These are phyloP conservation scores for Microdon myrmicae DNA, from an alignment of 2,888 invertebrate genomes.

Conservation along the genomic window DNA sequence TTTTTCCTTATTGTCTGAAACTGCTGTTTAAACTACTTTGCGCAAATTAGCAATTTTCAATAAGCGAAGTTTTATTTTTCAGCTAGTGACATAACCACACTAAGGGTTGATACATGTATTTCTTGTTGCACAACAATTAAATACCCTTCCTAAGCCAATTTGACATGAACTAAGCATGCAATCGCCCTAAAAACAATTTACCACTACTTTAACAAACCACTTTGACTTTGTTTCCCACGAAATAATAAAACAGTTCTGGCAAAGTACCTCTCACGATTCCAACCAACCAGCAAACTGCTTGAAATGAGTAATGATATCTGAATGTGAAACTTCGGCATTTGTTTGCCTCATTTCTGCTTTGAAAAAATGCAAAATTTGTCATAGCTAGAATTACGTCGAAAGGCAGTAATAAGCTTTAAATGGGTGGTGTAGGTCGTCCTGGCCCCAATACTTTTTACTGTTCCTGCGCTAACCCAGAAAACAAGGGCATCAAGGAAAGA, in stretches of 20 bases:
- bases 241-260: constrained; percentile 31
- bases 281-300: constrained; percentile 18
- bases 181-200: too few species aligned
- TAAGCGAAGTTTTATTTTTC: too few species aligned
- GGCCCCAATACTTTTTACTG: neutral
- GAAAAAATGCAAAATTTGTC: constrained; percentile 38
- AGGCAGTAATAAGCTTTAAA: constrained; percentile 31
- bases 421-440: constrained; percentile 5
- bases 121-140: too few species aligned
- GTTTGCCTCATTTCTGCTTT: neutral
- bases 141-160: too few species aligned
- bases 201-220: constrained; percentile 45
- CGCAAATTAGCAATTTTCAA: too few species aligned
- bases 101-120: too few species aligned
- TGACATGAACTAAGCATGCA: too few species aligned
- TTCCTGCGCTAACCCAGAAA: constrained; percentile 24
- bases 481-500: constrained; percentile 37
- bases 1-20: too few species aligned
- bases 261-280: constrained; percentile 7
- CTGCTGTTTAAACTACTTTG: too few species aligned
- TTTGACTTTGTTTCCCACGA: constrained; percentile 23
- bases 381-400: constrained; percentile 24
- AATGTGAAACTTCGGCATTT: constrained; percentile 23
- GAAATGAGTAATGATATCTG: constrained; percentile 39
- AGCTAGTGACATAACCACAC: too few species aligned